A percentile compares a stretch with the other conserved stretches of the same genome.
Evolutionary conservation across 2,888 invertebrate species (phyloP).

Genomic region (Ligdia adustata): DNA sequence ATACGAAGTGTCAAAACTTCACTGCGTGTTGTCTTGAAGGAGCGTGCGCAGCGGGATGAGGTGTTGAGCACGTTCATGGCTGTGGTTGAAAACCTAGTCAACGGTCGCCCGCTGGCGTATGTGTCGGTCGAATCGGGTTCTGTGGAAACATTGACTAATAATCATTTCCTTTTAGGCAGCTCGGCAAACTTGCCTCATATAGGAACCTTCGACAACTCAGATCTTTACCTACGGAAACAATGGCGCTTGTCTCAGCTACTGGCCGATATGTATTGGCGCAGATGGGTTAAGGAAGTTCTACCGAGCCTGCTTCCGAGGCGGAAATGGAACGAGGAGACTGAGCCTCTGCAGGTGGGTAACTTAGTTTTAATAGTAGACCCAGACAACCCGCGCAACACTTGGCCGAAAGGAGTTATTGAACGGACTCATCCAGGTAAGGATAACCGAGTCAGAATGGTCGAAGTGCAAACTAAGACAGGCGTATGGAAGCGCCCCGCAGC

Average conservation of each 20-base stretch:
- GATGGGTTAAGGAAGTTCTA: conserved; percentile 23
- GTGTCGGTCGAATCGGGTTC: conserved; percentile 12
- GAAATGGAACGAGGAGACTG: conserved; percentile 15
- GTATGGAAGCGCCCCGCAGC: not conserved
- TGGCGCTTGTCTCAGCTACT: conserved; percentile 27
- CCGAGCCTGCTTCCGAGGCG: conserved; percentile 24
- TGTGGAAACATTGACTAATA: not conserved
- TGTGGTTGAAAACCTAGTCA: conserved; percentile 27
- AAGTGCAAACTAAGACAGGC: conserved; percentile 1
- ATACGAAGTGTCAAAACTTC: conserved; percentile 31
- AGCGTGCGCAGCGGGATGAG: conserved; percentile 30
- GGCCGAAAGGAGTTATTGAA: conserved; percentile 3
- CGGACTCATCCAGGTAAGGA: not conserved
- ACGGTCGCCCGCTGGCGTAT: conserved; percentile 27
- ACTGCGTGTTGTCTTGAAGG: conserved; percentile 26
- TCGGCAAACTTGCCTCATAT: conserved; percentile 2
- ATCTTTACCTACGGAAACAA: conserved; percentile 20
- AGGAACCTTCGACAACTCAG: conserved; percentile 11
- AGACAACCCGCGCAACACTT: not conserved
- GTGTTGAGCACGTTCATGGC: conserved; percentile 18
- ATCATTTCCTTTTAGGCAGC: not conserved
- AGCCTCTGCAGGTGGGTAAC: conserved; percentile 14
- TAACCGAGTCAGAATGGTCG: conserved; percentile 6
- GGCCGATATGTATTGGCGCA: conserved; percentile 26
- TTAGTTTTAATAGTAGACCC: conserved; percentile 10